Evolutionary conservation across 2,113 vertebrate species (phyloP).

Genomic region (Echinops telfairi): DNA sequence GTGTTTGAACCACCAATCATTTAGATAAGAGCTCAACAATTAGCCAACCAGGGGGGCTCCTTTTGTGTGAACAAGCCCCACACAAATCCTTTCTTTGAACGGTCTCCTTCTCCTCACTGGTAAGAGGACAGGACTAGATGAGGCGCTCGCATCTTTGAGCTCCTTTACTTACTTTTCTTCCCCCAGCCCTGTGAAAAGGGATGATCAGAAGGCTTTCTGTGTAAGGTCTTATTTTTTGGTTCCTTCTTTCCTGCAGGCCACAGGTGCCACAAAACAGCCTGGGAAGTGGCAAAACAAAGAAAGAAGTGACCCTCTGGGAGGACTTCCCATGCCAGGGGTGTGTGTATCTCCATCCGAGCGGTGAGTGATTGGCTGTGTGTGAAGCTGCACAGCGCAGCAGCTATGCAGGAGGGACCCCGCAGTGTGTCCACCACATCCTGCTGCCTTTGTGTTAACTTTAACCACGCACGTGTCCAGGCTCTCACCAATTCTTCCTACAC

Average conservation of each 20-base stretch:
- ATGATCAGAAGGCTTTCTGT: not conserved
- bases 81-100: not conserved
- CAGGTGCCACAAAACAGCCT: not conserved
- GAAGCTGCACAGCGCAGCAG: too few species aligned
- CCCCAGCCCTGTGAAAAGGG: not conserved
- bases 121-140: not conserved
- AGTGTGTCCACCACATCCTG: too few species aligned
- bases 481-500: not conserved
- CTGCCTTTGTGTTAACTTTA: fast-evolving
- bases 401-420: too few species aligned
- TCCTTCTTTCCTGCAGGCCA: not conserved
- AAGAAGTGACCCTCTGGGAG: not conserved
- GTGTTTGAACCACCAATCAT: too few species aligned
- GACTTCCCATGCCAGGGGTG: not conserved
- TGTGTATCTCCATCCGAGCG: not conserved
- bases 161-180: not conserved
- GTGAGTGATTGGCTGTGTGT: too few species aligned
- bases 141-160: not conserved
- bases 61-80: not conserved
- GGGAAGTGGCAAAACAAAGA: not conserved
- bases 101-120: not conserved
- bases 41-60: too few species aligned
- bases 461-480: not conserved
- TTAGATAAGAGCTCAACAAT: too few species aligned
- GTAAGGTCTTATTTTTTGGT: not conserved